phyloP scores from a whole-genome alignment of 1,140 invertebrate species.

The Diachasmimorpha longicaudata region DNA sequence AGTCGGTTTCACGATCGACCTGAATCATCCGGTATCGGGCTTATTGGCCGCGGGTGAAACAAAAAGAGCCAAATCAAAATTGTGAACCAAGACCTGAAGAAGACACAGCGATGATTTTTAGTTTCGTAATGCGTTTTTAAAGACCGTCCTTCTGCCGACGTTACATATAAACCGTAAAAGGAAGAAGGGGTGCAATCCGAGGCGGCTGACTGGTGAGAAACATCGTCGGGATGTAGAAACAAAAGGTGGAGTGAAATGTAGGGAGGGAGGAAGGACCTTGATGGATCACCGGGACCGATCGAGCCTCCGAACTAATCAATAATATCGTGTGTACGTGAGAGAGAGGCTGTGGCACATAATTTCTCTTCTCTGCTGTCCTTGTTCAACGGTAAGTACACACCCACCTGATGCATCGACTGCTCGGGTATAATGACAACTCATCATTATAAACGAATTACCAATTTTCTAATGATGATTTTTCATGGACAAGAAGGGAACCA shows the following conservation, averaged over 20 bases:
- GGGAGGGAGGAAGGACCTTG: conserved; percentile 35
- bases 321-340: conserved; percentile 32
- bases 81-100: conserved; percentile 3
- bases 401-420: conserved; percentile 24
- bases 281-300: conserved; percentile 54
- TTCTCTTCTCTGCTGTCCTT: conserved; percentile 12
- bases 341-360: neutral
- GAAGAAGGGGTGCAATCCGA: conserved; percentile 6
- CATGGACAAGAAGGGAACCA: neutral
- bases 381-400: neutral
- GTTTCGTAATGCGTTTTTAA: conserved; percentile 58
- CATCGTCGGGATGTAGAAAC: conserved; percentile 13
- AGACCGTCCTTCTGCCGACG: conserved; percentile 44
- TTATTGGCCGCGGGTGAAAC: conserved; percentile 40
- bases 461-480: neutral
- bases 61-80: conserved; percentile 6
- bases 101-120: conserved; percentile 25
- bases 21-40: conserved; percentile 46
- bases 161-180: conserved; percentile 11
- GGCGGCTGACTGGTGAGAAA: conserved; percentile 28
- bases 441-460: conserved; percentile 59
- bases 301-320: conserved; percentile 57
- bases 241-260: conserved; percentile 17
- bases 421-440: conserved; percentile 49
- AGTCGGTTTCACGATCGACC: conserved; percentile 42